phyloP scores from a whole-genome alignment of 2,797 vertebrate genomes.

The Sylvia borin region DNA sequence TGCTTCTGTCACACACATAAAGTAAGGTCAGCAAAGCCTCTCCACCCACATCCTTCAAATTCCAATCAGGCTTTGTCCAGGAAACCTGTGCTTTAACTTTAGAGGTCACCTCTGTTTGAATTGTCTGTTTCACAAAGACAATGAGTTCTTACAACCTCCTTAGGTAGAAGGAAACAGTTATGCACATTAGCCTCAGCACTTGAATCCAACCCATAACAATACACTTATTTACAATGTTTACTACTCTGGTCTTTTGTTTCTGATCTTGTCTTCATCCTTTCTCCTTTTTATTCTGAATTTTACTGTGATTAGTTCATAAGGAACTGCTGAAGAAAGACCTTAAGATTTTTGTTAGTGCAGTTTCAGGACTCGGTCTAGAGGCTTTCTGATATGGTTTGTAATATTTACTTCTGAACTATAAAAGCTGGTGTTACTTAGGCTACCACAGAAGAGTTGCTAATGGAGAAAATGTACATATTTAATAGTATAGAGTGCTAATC shows the following conservation, averaged over 20 bases:
- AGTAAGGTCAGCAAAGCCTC: neutral
- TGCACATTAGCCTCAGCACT: neutral
- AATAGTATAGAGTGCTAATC: neutral
- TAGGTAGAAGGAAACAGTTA: neutral
- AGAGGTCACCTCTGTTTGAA: neutral
- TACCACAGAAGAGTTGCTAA: neutral
- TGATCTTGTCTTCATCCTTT: neutral
- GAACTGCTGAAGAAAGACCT: neutral
- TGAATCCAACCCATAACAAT: neutral
- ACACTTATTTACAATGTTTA: neutral
- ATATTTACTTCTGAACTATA: neutral
- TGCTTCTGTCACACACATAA: neutral
- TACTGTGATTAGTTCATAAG: neutral
- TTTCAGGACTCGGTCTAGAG: neutral
- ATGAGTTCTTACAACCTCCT: neutral
- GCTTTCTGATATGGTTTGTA: neutral
- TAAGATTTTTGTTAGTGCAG: neutral
- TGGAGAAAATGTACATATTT: neutral
- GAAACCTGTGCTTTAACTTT: neutral
- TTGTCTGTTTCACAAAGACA: neutral
- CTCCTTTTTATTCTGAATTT: neutral
- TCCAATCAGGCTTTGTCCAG: neutral
- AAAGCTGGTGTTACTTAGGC: neutral
- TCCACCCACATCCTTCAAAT: neutral
- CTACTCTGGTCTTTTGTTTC: neutral